Evolutionary conservation across 2,113 vertebrate species (phyloP).

Genomic region (Corythoichthys intestinalis): DNA sequence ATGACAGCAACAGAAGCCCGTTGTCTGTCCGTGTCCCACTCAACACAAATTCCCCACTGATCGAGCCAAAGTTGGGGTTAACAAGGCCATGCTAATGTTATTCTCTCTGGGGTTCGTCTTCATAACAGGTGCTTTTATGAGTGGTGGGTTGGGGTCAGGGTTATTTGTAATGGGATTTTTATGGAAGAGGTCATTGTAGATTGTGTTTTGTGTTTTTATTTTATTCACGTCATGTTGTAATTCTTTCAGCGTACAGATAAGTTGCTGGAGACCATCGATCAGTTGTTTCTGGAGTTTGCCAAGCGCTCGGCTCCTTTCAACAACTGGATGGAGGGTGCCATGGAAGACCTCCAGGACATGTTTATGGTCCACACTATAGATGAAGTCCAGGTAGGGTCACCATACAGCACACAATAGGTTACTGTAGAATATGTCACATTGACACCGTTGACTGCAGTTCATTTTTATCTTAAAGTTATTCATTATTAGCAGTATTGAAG

Average conservation of each 20-base stretch:
- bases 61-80: constrained; percentile 33
- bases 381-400: constrained; percentile 85
- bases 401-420: not conserved
- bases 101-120: constrained; percentile 30
- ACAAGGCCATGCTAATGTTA: constrained; percentile 30
- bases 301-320: constrained; percentile 79
- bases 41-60: constrained; percentile 6
- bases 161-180: constrained; percentile 26
- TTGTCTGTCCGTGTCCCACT: constrained; percentile 32
- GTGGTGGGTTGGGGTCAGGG: not conserved
- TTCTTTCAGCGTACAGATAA: constrained; percentile 74
- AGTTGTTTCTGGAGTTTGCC: constrained; percentile 79
- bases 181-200: not conserved
- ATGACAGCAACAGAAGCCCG: constrained; percentile 55
- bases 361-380: constrained; percentile 90
- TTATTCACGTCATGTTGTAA: constrained; percentile 8
- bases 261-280: constrained; percentile 78
- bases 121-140: constrained; percentile 25
- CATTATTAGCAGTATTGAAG: not conserved
- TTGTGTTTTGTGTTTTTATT: not conserved
- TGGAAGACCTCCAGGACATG: constrained; percentile 79
- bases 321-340: constrained; percentile 81
- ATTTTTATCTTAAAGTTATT: not conserved
- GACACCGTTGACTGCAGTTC: not conserved
- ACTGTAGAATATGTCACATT: not conserved